Conservation (phyloP, 2,113 vertebrate species). For the Acanthochromis polyacanthus region DNA sequence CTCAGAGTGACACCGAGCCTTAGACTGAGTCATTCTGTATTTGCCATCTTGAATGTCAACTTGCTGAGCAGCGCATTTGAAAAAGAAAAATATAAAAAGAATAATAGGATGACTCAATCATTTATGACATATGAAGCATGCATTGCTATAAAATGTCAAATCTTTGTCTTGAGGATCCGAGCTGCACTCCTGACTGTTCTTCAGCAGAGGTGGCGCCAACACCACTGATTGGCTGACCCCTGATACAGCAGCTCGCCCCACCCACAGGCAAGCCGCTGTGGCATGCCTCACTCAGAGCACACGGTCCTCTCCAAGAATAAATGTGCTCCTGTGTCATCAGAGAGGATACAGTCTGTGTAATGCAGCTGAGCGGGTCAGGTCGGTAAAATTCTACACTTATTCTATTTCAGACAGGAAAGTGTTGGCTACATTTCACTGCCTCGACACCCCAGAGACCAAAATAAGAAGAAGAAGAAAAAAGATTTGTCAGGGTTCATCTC, state of each 20-base stretch:
- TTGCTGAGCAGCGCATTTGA: not conserved
- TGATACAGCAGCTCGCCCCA: not conserved
- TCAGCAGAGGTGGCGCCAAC: slow-evolving; percentile 15
- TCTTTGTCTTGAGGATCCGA: not conserved
- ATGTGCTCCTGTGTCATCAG: slow-evolving; percentile 57
- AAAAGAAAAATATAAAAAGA: not conserved
- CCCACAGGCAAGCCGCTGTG: too few species aligned
- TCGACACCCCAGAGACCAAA: slow-evolving; percentile 6
- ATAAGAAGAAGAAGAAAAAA: slow-evolving; percentile 2
- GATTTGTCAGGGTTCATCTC: slow-evolving; percentile 56
- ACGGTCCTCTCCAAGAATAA: slow-evolving; percentile 43
- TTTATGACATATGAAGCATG: not conserved
- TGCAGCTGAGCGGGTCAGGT: slow-evolving; percentile 45
- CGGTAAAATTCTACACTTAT: slow-evolving; percentile 42
- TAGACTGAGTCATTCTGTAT: slow-evolving; percentile 11
- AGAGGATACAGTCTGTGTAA: slow-evolving; percentile 32
- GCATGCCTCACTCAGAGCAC: too few species aligned
- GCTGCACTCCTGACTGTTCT: not conserved
- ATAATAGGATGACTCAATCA: too few species aligned
- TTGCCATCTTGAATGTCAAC: not conserved
- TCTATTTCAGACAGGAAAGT: slow-evolving; percentile 69
- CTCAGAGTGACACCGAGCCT: slow-evolving; percentile 14
- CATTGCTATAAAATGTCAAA: not conserved
- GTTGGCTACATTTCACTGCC: slow-evolving; percentile 30
- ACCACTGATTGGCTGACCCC: not conserved